These are phyloP conservation scores for Pseudochirops cupreus DNA, from an alignment of 2,797 vertebrate species.

Conservation along the genomic window DNA sequence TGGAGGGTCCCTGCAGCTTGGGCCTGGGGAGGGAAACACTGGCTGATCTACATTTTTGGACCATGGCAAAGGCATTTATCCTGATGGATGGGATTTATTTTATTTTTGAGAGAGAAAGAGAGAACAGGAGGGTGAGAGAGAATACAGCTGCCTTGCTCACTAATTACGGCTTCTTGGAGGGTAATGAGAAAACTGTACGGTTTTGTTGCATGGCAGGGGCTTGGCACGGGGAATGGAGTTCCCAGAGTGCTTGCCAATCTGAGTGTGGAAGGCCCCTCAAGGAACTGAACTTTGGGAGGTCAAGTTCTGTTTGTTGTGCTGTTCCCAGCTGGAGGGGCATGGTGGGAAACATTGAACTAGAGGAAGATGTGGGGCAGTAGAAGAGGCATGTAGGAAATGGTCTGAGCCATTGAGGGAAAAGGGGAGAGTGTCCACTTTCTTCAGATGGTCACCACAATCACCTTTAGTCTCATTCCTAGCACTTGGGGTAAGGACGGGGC, in stretches of 20 bases:
- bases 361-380: background rate
- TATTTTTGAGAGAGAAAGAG: conserved; percentile 71
- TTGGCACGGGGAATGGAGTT: conserved; percentile 53
- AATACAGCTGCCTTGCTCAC: conserved; percentile 83
- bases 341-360: background rate
- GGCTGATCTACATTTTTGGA: conserved; percentile 69
- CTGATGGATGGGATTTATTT: conserved; percentile 68
- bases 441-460: background rate
- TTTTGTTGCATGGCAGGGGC: conserved; percentile 77
- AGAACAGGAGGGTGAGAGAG: conserved; percentile 64
- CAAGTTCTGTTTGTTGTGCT: background rate
- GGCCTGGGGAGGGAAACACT: conserved; percentile 45
- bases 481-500: background rate
- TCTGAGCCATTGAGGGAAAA: background rate
- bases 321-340: background rate
- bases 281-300: background rate
- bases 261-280: background rate
- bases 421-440: background rate
- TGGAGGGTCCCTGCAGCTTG: background rate
- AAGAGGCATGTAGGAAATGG: background rate
- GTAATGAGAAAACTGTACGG: conserved; percentile 77
- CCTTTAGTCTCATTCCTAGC: background rate
- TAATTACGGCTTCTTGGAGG: conserved; percentile 80
- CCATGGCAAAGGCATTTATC: conserved; percentile 70
- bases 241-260: conserved; percentile 45